A percentile compares a stretch with the other conserved stretches of the same genome.
phyloP scores from a whole-genome alignment of 2,113 vertebrate species.

The Illadopsis cleaveri region DNA sequence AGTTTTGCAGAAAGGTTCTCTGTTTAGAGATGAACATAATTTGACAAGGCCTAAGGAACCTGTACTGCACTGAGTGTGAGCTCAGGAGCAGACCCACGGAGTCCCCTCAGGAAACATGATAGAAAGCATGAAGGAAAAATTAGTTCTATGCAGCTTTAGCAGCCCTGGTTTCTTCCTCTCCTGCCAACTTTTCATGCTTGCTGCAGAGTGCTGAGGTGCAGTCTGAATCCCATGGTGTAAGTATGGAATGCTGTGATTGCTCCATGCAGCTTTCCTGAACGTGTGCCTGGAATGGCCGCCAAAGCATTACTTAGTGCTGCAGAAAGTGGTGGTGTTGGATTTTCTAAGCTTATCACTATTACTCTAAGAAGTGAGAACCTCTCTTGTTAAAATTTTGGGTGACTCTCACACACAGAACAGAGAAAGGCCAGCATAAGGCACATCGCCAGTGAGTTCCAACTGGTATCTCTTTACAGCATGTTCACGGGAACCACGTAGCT shows the following conservation, averaged over 20 bases:
- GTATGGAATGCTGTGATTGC: neutral
- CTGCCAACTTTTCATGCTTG: neutral
- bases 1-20: neutral
- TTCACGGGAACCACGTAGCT: fast-evolving
- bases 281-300: neutral
- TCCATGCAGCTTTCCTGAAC: neutral
- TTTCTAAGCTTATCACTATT: neutral
- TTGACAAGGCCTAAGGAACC: neutral
- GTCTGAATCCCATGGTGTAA: neutral
- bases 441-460: neutral
- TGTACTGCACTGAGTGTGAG: neutral
- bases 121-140: neutral
- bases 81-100: neutral
- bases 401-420: neutral
- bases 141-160: neutral
- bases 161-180: neutral
- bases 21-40: neutral
- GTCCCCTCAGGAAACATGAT: neutral
- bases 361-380: neutral
- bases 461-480: fast-evolving
- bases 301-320: neutral
- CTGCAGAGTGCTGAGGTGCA: neutral
- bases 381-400: neutral
- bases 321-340: neutral
- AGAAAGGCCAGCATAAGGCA: neutral